These are phyloP conservation scores for Dascyllus trimaculatus DNA, from an alignment of 2,113 vertebrate species.

Conservation along the genomic window DNA sequence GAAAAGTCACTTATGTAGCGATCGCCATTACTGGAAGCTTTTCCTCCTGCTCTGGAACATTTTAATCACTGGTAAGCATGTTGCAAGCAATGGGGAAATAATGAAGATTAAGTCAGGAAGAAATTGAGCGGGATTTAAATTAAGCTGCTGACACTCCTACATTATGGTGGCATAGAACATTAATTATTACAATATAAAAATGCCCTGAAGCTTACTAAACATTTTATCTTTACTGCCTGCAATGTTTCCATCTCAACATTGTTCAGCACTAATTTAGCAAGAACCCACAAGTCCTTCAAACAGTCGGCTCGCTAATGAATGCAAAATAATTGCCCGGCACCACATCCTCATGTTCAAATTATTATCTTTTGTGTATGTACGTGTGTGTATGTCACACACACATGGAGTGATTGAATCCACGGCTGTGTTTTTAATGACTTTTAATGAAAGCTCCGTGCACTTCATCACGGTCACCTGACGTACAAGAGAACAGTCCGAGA, in stretches of 20 bases:
- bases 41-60: slow-evolving; percentile 58
- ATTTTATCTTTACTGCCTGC: slow-evolving; percentile 76
- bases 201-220: slow-evolving; percentile 74
- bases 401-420: slow-evolving; percentile 24
- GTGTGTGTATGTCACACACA: not conserved
- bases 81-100: slow-evolving; percentile 77
- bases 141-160: slow-evolving; percentile 75
- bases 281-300: slow-evolving; percentile 55
- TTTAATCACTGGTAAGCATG: slow-evolving; percentile 83
- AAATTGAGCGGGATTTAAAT: slow-evolving; percentile 81
- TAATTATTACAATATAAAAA: slow-evolving; percentile 81
- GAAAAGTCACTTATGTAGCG: slow-evolving; percentile 37
- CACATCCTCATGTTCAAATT: slow-evolving; percentile 33
- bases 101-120: slow-evolving; percentile 81
- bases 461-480: slow-evolving; percentile 40
- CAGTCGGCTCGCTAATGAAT: slow-evolving; percentile 57
- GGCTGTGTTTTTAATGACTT: slow-evolving; percentile 23
- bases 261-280: slow-evolving; percentile 59
- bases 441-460: slow-evolving; percentile 42
- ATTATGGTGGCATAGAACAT: slow-evolving; percentile 74
- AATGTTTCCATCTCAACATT: slow-evolving; percentile 61
- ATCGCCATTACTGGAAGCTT: slow-evolving; percentile 34
- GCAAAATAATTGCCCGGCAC: slow-evolving; percentile 48
- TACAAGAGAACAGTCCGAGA: slow-evolving; percentile 13
- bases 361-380: slow-evolving; percentile 9